These are phyloP conservation scores for Lissonota sp. DNA, from an alignment of 2,888 invertebrate species.

Conservation along the genomic window DNA sequence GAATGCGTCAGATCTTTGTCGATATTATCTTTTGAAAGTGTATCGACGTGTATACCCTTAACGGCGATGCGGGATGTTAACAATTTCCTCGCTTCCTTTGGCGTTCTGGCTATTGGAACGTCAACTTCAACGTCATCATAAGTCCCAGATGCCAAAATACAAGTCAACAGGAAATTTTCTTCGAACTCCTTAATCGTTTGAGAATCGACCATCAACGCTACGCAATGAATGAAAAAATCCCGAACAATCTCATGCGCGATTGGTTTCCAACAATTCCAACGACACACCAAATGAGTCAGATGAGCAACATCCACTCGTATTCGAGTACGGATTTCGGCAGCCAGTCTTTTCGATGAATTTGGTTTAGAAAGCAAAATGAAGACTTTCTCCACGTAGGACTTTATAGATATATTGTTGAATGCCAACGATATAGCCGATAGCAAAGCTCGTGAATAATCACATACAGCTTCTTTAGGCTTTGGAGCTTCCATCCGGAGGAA, in stretches of 20 bases:
- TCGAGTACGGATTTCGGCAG: slow-evolving; percentile 10
- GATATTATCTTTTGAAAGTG: no score
- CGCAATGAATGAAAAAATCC: slow-evolving; percentile 50
- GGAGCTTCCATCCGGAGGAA: slow-evolving; percentile 37
- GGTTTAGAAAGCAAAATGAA: slow-evolving; percentile 9
- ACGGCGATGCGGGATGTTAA: no score
- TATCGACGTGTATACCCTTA: no score
- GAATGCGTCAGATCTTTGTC: no score
- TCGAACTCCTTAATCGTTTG: slow-evolving; percentile 35
- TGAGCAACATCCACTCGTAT: slow-evolving; percentile 50
- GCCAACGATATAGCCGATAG: slow-evolving; percentile 43
- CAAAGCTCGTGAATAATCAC: slow-evolving; percentile 50
- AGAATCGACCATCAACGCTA: slow-evolving; percentile 50
- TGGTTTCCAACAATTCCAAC: slow-evolving; percentile 39
- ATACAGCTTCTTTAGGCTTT: slow-evolving; percentile 36
- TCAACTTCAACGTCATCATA: slow-evolving; percentile 35
- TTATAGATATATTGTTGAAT: slow-evolving; percentile 45
- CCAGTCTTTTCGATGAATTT: not conserved
- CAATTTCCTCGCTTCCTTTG: slow-evolving; percentile 38
- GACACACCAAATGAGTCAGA: slow-evolving; percentile 42
- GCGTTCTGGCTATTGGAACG: slow-evolving; percentile 9
- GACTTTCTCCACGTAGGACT: slow-evolving; percentile 20
- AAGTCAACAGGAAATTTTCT: slow-evolving; percentile 43
- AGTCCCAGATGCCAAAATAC: slow-evolving; percentile 33
- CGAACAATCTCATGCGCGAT: slow-evolving; percentile 15